Percentiles rank a stretch among this genome's conserved stretches.
Evolutionary conservation across 2,113 vertebrate species (phyloP).

Genomic region (Chauna torquata): DNA sequence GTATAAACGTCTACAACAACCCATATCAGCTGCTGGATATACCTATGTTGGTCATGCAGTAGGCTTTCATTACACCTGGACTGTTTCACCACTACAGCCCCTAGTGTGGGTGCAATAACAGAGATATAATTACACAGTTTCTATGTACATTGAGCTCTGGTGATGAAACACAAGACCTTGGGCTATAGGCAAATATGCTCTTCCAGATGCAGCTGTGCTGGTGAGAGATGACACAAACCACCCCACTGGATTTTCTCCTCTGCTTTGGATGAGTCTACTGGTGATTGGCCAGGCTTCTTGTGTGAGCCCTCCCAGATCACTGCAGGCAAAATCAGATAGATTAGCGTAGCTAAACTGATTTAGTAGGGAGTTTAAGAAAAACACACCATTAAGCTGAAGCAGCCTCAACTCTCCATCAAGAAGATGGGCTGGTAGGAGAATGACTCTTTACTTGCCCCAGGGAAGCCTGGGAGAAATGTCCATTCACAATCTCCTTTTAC

Average conservation of each 20-base stretch:
- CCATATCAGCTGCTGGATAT: not conserved
- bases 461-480: not conserved
- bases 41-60: not conserved
- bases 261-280: not conserved
- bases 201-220: not conserved
- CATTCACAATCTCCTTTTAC: not conserved
- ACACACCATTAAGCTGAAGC: not conserved
- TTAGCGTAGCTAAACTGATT: not conserved
- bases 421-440: not conserved
- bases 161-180: not conserved
- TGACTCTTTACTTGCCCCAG: not conserved
- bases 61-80: not conserved
- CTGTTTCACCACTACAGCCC: not conserved
- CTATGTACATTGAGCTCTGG: not conserved
- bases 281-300: not conserved
- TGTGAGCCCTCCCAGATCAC: fast-evolving
- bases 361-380: not conserved
- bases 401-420: not conserved
- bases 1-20: not conserved
- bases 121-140: not conserved
- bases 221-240: not conserved
- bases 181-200: not conserved
- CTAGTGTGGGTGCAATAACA: not conserved
- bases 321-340: not conserved
- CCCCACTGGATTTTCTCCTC: fast-evolving